These are phyloP conservation scores for Borostomias antarcticus DNA, from an alignment of 2,797 vertebrate species.

Conservation along the genomic window DNA sequence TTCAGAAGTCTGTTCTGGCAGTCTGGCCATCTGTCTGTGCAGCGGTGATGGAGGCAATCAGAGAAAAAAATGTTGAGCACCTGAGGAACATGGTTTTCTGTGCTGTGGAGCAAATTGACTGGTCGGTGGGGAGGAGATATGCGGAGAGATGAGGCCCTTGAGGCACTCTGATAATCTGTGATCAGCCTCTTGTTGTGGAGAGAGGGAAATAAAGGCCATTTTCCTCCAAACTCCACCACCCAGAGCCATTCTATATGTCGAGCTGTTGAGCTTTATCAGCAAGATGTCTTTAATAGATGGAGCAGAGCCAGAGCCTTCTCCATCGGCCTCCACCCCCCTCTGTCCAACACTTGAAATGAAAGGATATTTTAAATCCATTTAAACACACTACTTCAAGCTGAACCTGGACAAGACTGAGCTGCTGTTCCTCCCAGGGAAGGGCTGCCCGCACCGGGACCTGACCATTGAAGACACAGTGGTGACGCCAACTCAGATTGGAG, in stretches of 20 bases:
- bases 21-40: background rate
- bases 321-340: conserved; percentile 13
- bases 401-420: no score
- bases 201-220: conserved; percentile 40
- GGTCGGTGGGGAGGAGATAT: conserved; percentile 28
- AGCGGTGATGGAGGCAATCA: conserved; percentile 7
- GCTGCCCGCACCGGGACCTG: no score
- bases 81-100: conserved; percentile 50
- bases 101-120: conserved; percentile 24
- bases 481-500: no score
- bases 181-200: conserved; percentile 58
- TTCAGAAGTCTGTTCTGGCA: conserved; percentile 29
- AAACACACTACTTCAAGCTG: no score
- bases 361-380: conserved; percentile 26
- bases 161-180: conserved; percentile 58
- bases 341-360: conserved; percentile 17
- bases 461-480: no score
- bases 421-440: no score
- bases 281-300: conserved; percentile 30
- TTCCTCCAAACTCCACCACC: conserved; percentile 30
- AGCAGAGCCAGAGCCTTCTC: conserved; percentile 12
- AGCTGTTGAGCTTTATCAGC: conserved; percentile 49
- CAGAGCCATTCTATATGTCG: conserved; percentile 44
- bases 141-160: conserved; percentile 30
- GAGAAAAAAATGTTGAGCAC: background rate